Evolutionary conservation across 2,113 vertebrate species (phyloP).

Genomic region (Pelecanus crispus): DNA sequence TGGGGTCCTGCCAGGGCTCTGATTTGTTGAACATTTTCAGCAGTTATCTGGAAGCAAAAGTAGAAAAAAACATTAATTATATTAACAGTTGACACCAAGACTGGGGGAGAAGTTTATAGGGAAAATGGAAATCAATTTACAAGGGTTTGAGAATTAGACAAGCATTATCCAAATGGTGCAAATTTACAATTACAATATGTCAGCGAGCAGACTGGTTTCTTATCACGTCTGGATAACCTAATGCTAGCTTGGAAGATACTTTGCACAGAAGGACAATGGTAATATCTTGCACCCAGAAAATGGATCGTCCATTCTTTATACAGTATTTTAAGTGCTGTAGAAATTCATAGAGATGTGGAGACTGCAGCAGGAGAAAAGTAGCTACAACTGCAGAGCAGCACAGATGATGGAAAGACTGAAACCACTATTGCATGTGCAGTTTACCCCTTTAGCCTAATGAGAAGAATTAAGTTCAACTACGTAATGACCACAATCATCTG

Average conservation of each 20-base stretch:
- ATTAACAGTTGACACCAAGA: neutral
- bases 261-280: neutral
- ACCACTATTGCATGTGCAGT: neutral
- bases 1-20: neutral
- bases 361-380: neutral
- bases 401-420: neutral
- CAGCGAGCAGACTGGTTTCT: neutral
- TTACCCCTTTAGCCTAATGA: neutral
- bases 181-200: neutral
- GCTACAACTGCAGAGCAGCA: neutral
- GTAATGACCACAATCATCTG: neutral
- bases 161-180: neutral
- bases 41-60: constrained; percentile 22
- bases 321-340: neutral
- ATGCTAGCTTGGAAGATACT: neutral
- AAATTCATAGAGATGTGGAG: neutral
- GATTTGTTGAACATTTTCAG: constrained; percentile 39
- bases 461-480: neutral
- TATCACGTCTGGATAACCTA: neutral
- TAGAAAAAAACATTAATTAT: constrained; percentile 24
- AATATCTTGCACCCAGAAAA: neutral
- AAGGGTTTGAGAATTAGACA: neutral
- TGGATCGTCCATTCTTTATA: neutral
- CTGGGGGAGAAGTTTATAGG: neutral
- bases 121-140: neutral